A percentile compares a stretch with the other conserved stretches of the same genome.
These are phyloP conservation scores for Parazoanthus swiftii DNA, from an alignment of 92 coral and sea anemone species.

Conservation along the genomic window DNA sequence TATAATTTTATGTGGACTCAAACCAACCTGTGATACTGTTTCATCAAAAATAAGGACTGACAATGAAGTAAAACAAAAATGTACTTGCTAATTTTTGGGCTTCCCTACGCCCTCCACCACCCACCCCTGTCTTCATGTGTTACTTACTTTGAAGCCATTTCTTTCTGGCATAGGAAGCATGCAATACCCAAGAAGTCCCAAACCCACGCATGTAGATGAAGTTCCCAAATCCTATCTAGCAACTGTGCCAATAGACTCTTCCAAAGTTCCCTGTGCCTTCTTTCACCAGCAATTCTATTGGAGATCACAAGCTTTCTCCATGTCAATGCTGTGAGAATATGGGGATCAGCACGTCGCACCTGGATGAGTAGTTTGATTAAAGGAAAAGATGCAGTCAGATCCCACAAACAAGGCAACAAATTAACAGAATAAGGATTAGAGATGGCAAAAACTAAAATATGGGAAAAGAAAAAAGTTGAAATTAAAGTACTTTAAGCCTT, in stretches of 20 bases:
- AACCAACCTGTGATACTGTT: background rate
- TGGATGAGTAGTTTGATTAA: conserved; percentile 15
- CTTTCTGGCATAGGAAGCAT: conserved; percentile 72
- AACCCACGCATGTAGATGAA: conserved; percentile 93
- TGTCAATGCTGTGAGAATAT: conserved; percentile 80
- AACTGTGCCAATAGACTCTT: conserved; percentile 67
- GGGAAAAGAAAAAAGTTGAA: too few relatives aligned
- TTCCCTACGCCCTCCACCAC: background rate
- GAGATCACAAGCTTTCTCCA: conserved; percentile 82
- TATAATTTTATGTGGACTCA: too few relatives aligned
- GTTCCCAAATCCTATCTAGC: conserved; percentile 82
- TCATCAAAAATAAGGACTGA: background rate
- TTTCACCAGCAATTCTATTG: conserved; percentile 54
- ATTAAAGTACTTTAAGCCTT: too few relatives aligned
- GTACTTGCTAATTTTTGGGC: background rate
- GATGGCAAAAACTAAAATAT: too few relatives aligned
- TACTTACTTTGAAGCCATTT: conserved; percentile 79
- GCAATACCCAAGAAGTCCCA: conserved; percentile 80
- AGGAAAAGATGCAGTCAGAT: background rate
- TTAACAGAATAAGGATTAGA: background rate
- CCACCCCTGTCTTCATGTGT: too few relatives aligned
- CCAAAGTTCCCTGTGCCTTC: conserved; percentile 79
- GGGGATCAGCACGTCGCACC: conserved; percentile 91
- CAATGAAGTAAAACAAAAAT: background rate
- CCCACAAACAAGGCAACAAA: background rate